Base-by-base conservation (phyloP, 2,113 vertebrate species). In the Albula glossodonta region DNA sequence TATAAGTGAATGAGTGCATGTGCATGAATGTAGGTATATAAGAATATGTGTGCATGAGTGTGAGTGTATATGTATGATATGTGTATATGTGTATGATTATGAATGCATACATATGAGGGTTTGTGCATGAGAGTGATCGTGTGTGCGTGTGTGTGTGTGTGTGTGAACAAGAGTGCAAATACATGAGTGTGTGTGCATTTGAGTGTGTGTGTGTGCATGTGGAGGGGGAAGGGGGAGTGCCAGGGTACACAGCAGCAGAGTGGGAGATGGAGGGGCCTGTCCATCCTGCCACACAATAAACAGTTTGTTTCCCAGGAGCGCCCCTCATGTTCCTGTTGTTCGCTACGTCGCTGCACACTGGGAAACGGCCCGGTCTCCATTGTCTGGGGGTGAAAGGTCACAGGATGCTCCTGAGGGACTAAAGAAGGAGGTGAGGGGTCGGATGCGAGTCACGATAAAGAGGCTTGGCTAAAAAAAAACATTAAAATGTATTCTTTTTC, bases 291-390 rank as follows among this genome's bases (percentile, higher is more conserved):
- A 87, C 93, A 94, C 94, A 94, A 95, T 96, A 96, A 95, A 95
- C 95, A 95, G 94, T 95, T 95, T 95, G 95, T 95, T 96, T 95
- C 95, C 95, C 95, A 96, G 93, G 95, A 95, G 93, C 93, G 92
- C 93, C 93, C 93, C 93, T 95, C 94, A 90, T 96, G 95, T 96
- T 95, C 94, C 95, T 95, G 95, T 96, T 96, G 95, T 96, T 92
- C 90, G 89, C 93, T 95, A 90, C 92, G 92, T 91, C 90, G 88
- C 88, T 81, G 88, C 94, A 94, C 95, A 96, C 95, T 96, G 95
- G 95, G 95, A 96, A 96, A 95, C 92, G 94, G 96, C 94, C 95
- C 93, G 92, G 92, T 91, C 88, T 90, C 93, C 92, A 95, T 96
- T 96, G 95, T 96, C 93, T 87, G 7, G 83, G 90, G 94, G 93